A percentile compares a stretch with the other conserved stretches of the same genome.
These are phyloP conservation scores for Drosophila equinoxialis DNA, from an alignment of 1,140 invertebrate genomes.

Conservation along the genomic window DNA sequence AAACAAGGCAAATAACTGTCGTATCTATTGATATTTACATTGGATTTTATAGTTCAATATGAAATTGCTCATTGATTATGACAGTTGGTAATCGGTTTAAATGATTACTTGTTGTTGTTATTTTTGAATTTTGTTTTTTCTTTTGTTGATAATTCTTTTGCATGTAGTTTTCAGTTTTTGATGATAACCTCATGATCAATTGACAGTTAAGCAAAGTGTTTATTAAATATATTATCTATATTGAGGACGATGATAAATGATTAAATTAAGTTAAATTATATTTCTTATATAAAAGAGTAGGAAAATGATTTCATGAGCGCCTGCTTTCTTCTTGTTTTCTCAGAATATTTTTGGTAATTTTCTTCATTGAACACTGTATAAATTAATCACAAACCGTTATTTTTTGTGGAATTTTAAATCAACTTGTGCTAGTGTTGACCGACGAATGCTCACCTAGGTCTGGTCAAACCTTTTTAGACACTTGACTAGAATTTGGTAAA, in stretches of 20 bases:
- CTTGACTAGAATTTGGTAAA: too few species aligned
- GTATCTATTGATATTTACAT: conserved; percentile 9
- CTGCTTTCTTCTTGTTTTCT: too few species aligned
- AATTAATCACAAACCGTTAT: too few species aligned
- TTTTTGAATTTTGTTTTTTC: background rate
- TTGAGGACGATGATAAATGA: too few species aligned
- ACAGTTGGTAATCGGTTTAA: background rate
- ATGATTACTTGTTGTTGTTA: background rate
- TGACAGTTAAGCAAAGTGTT: background rate
- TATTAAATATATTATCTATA: background rate
- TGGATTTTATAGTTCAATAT: background rate
- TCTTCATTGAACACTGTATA: too few species aligned
- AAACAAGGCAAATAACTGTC: background rate
- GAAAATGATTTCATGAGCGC: too few species aligned
- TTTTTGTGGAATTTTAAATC: too few species aligned
- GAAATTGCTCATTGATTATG: conserved; percentile 8
- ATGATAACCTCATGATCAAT: background rate
- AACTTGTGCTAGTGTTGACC: too few species aligned
- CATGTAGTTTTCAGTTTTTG: background rate
- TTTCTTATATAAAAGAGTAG: background rate
- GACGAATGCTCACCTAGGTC: too few species aligned
- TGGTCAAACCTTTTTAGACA: too few species aligned
- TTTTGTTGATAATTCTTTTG: background rate
- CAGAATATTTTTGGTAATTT: too few species aligned
- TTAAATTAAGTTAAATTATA: background rate